These are phyloP conservation scores for Coremacera marginata DNA, from an alignment of 2,888 invertebrate genomes.

Conservation along the genomic window DNA sequence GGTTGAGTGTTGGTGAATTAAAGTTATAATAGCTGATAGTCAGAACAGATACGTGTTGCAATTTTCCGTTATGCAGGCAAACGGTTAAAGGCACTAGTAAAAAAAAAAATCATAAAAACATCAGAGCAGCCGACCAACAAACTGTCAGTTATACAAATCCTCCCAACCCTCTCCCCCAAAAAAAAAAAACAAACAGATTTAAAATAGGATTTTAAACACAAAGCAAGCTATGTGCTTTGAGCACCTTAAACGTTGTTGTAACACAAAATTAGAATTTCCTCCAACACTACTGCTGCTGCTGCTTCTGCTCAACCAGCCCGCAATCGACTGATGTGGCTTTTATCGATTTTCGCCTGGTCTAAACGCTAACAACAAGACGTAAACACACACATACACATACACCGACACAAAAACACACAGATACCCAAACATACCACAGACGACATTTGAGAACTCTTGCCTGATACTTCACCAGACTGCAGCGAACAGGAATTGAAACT, in stretches of 20 bases:
- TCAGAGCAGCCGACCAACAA: slow-evolving; percentile 6
- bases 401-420: neutral
- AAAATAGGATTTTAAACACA: neutral
- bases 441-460: no score
- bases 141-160: neutral
- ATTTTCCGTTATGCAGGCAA: no score
- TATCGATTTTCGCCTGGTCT: slow-evolving; percentile 40
- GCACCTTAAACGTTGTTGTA: neutral
- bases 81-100: neutral
- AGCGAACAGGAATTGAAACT: no score
- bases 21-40: no score
- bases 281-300: neutral
- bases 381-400: slow-evolving; percentile 9
- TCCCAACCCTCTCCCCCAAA: neutral
- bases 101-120: neutral
- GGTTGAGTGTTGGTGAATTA: no score
- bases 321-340: slow-evolving; percentile 22
- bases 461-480: no score
- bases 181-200: neutral
- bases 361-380: slow-evolving; percentile 21
- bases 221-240: no score
- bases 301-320: no score
- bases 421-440: neutral
- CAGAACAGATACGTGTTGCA: no score
- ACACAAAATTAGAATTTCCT: slow-evolving; percentile 5